Base-by-base conservation (phyloP, 2,113 vertebrate species). In the Apeltes quadracus region DNA sequence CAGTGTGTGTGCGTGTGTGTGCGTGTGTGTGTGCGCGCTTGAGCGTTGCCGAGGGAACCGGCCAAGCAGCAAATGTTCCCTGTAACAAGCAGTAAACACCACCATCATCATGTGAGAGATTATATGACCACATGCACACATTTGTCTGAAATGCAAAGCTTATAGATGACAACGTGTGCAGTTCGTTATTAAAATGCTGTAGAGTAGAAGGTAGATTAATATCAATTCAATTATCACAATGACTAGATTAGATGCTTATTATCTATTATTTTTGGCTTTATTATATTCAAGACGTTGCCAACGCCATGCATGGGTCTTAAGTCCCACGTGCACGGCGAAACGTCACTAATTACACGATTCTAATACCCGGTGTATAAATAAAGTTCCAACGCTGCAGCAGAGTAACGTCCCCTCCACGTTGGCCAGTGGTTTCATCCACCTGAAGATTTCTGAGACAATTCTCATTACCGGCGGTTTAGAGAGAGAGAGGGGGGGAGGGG, bases 11-110 rank as follows among this genome's bases (percentile, higher is more conserved):
- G 29, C 5, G 29, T 32, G 29, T 32, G 29, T 32, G 29, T 29
- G 29, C 5, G 29, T 29, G 29, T 29, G 29, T 32, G 29, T 68
- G 81, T 75, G 84, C 61, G 84, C 58, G 81, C 78, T 78, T 87
- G 56, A 53, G 76, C 56, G 92, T 94, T 94, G 89, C 92, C 90
- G 91, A 75, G 92, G 91, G 87, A 94, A 93, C 91, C 84, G 75
- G 82, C 73, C 84, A 87, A 91, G 81, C 85, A 75, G 86, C 87
- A 84, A 87, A 80, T 79, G 78, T 74, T 75, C 84, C 83, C 69
- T 79, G 70, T 79, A 81, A 80, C 83, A 81, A 78, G 72, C 78
- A 77, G 85, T 84, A 89, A 90, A 86, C 86, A 88, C 79, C 83
- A 50, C 57, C 76, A 78, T 74, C 82, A 79, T 82, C 80, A 65